Conservation (phyloP, 2,888 invertebrate species). For the Himalopsyche tibetana region DNA sequence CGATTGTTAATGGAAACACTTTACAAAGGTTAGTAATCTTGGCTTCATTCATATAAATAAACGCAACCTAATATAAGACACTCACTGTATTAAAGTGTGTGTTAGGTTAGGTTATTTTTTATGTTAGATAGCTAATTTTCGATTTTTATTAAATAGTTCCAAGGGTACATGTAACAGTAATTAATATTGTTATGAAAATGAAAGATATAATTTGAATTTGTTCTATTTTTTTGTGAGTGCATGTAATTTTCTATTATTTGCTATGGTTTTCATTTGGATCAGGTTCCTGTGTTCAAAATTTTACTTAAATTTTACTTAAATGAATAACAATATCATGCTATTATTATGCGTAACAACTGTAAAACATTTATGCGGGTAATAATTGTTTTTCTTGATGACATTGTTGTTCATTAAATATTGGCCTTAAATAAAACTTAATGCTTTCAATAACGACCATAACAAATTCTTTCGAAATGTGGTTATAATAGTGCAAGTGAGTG, state of each 20-base stretch:
- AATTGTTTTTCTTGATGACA: too few species aligned
- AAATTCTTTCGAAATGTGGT: not conserved
- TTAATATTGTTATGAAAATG: too few species aligned
- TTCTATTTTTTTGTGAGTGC: not conserved
- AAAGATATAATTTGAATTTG: not conserved
- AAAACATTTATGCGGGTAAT: too few species aligned
- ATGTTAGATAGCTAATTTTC: not conserved
- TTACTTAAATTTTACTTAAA: not conserved
- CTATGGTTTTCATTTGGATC: not conserved
- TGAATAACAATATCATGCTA: too few species aligned
- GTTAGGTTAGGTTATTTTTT: not conserved
- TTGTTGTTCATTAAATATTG: too few species aligned
- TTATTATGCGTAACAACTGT: too few species aligned
- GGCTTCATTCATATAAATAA: not conserved
- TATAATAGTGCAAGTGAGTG: constrained; percentile 22
- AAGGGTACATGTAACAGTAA: not conserved
- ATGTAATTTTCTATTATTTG: not conserved
- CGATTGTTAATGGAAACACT: not conserved
- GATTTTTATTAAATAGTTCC: not conserved
- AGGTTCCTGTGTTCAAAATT: not conserved
- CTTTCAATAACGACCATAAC: not conserved
- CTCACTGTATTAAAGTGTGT: not conserved
- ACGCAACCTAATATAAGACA: not conserved
- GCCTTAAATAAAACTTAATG: not conserved
- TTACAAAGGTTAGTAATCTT: not conserved